phyloP scores from a whole-genome alignment of 2,797 vertebrate species.

The Falco biarmicus region DNA sequence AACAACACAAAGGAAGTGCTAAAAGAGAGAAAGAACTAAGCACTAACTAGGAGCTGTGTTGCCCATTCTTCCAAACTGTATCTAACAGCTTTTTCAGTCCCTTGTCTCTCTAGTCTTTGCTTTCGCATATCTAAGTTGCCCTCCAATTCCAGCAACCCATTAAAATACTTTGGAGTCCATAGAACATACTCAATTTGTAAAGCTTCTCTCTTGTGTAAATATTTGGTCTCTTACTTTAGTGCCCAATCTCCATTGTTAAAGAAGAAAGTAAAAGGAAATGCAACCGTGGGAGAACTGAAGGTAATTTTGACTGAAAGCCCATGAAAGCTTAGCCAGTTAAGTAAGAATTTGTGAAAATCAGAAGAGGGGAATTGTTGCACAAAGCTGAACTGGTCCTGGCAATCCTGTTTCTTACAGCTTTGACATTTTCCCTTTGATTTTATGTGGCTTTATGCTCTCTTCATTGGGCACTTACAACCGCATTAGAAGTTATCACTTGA shows the following conservation, averaged over 20 bases:
- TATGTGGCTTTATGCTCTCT: background rate
- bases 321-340: background rate
- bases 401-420: background rate
- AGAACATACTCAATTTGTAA: background rate
- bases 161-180: background rate
- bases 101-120: fast-evolving
- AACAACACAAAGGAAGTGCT: fast-evolving
- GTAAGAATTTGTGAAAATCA: background rate
- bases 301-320: background rate
- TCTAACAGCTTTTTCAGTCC: background rate
- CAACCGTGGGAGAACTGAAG: background rate
- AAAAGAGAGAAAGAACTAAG: background rate
- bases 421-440: background rate
- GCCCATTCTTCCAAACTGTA: background rate
- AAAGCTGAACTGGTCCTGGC: background rate
- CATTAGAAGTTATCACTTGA: background rate
- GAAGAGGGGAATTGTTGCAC: background rate
- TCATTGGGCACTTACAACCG: background rate
- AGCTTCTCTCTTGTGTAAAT: background rate
- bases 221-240: background rate
- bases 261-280: background rate
- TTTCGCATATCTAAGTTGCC: background rate
- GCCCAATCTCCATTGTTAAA: background rate
- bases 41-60: background rate
- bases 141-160: background rate